Base-by-base conservation (phyloP, 2,113 vertebrate genomes). In the Cryptotis parvus region DNA sequence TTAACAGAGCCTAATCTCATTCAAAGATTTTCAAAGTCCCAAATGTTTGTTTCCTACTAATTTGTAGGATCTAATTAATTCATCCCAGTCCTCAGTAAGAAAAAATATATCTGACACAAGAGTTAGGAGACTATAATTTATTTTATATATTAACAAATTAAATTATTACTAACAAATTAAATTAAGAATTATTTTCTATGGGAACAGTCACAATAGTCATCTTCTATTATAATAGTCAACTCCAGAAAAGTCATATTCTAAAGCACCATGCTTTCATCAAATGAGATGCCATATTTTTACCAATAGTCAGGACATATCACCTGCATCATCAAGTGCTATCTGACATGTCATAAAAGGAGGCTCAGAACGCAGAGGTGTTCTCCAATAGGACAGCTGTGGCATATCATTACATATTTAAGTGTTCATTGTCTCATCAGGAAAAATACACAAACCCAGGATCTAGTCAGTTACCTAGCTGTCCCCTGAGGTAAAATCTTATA, bases 261-360 rank as follows among this genome's bases (percentile, higher is more conserved):
- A 89, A 96, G 89, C 49, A 97, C 95, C 95, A 96, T 87, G 66
- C 63, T 31, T 91, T 58, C 31, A 65, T 65, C 84, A 18, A 83
- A 49, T 76, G 14, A 92, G 80, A 92, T 78, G 76, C 41, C 84
- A 16, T 91, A 9, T 8, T 91, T 95, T 89, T 68, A 68, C 78
- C 24, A 55, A 58, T 22, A n/a, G 24, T 87, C 49, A 68, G 75
- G 68, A 15, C 73, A n/a, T 92, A 93, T 87, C 61, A 31, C 77
- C 75, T 91, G 85, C 94, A n/a, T n/a, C 52, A 93, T 18, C 58
- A 55, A 75, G 89, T 74, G 18, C 39, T 89, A 1, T 92, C 80
- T 90, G 78, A 76, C 68, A 90, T 15, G 88, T 70, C 43, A 1
- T 55, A 27, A 92, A 83, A 94, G 61, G 4, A 74, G 61, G 92